phyloP scores from a whole-genome alignment of 2,797 vertebrate species.

The Phalanger gymnotis region DNA sequence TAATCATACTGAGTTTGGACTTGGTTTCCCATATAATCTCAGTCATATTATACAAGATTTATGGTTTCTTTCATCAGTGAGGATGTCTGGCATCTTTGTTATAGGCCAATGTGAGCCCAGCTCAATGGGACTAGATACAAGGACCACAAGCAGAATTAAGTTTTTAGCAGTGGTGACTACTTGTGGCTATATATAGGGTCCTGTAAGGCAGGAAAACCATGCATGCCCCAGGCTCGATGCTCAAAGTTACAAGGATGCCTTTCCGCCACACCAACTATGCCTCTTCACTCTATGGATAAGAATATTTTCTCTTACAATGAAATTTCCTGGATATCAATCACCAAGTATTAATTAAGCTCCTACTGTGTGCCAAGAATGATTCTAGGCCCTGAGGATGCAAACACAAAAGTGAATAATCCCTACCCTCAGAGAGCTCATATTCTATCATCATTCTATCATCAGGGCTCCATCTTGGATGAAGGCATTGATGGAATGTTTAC shows the following conservation, averaged over 20 bases:
- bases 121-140: background rate
- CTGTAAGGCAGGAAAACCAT: background rate
- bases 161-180: background rate
- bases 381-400: background rate
- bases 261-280: background rate
- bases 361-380: background rate
- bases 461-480: background rate
- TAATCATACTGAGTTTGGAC: background rate
- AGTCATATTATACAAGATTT: background rate
- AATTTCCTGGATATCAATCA: background rate
- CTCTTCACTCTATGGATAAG: background rate
- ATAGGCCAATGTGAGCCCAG: background rate
- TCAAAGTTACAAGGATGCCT: background rate
- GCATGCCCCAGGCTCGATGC: background rate
- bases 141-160: background rate
- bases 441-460: background rate
- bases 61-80: background rate
- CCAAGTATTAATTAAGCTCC: background rate
- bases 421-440: background rate
- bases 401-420: background rate
- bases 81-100: background rate
- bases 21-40: background rate
- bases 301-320: background rate
- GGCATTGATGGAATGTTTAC: background rate
- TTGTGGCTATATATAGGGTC: background rate